Percentiles rank a stretch among this genome's conserved stretches.
Evolutionary conservation across 1,140 invertebrate species (phyloP).

Genomic region (Octopus bimaculoides): DNA sequence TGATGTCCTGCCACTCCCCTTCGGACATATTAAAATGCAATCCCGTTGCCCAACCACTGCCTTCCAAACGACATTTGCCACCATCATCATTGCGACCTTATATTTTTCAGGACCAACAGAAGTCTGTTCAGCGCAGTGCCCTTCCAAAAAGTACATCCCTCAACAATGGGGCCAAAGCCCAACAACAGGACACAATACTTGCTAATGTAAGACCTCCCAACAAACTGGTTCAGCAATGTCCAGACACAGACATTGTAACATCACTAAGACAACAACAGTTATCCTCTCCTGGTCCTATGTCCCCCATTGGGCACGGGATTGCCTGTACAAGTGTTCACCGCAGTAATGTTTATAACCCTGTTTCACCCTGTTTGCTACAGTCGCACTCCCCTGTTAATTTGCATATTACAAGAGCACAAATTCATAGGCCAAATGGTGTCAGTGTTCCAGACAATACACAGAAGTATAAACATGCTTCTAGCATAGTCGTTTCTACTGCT

Average conservation of each 20-base stretch:
- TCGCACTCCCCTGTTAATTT: slow-evolving; percentile 6
- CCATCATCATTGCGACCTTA: slow-evolving; percentile 1
- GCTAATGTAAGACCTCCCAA: not conserved
- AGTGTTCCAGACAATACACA: not conserved
- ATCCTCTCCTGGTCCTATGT: slow-evolving; percentile 3
- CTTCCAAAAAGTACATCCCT: not conserved
- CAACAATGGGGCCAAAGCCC: not conserved
- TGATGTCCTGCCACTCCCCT: slow-evolving; percentile 25
- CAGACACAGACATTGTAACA: not conserved
- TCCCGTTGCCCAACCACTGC: slow-evolving; percentile 1
- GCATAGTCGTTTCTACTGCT: not conserved
- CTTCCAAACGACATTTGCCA: not conserved
- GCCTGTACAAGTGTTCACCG: not conserved
- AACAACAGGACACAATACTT: not conserved
- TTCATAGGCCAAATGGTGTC: not conserved
- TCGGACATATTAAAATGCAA: slow-evolving; percentile 8
- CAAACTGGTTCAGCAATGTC: not conserved
- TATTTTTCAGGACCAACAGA: not conserved
- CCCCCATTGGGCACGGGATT: not conserved
- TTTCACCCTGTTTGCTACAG: slow-evolving; percentile 4
- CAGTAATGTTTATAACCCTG: not conserved
- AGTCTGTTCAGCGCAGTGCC: not conserved
- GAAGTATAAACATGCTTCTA: not conserved
- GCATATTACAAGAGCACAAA: slow-evolving; percentile 10
- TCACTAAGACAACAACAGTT: not conserved